Evolutionary conservation across 2,797 vertebrate genomes (phyloP).

Genomic region (Gastrophryne carolinensis): DNA sequence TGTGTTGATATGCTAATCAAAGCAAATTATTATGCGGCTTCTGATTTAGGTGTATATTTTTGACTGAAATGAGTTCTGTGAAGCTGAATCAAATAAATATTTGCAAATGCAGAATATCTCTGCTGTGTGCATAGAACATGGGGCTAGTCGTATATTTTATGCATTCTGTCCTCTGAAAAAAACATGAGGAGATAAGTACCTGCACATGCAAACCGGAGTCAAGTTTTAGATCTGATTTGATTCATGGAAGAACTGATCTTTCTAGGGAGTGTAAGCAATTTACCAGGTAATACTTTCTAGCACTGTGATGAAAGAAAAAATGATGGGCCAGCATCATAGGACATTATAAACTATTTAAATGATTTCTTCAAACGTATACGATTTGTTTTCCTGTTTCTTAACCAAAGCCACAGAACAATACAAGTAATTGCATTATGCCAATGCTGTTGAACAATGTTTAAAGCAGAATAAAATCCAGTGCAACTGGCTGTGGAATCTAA

Average conservation of each 20-base stretch:
- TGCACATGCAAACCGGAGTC: slow-evolving; percentile 3
- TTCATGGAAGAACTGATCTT: slow-evolving; percentile 2
- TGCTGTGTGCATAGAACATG: background rate
- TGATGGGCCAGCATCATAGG: too few relatives aligned
- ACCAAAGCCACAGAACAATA: too few relatives aligned
- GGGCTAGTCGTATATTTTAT: slow-evolving; percentile 27
- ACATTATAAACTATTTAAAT: too few relatives aligned
- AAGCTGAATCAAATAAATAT: background rate
- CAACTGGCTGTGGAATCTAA: too few relatives aligned
- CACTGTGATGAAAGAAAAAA: too few relatives aligned
- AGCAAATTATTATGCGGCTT: slow-evolving; percentile 41
- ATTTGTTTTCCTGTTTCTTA: too few relatives aligned
- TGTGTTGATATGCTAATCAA: background rate
- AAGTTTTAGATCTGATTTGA: slow-evolving; percentile 7
- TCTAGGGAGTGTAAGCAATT: background rate
- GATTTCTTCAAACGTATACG: too few relatives aligned
- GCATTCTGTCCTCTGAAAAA: slow-evolving; percentile 1
- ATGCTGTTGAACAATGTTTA: too few relatives aligned
- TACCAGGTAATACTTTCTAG: background rate
- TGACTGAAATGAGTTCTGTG: background rate
- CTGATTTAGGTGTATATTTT: slow-evolving; percentile 38
- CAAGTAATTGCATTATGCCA: too few relatives aligned
- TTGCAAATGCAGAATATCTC: background rate
- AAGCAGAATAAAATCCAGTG: too few relatives aligned
- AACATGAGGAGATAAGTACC: slow-evolving; percentile 20